phyloP scores from a whole-genome alignment of 1,140 invertebrate species.

The Vollenhovia emeryi region DNA sequence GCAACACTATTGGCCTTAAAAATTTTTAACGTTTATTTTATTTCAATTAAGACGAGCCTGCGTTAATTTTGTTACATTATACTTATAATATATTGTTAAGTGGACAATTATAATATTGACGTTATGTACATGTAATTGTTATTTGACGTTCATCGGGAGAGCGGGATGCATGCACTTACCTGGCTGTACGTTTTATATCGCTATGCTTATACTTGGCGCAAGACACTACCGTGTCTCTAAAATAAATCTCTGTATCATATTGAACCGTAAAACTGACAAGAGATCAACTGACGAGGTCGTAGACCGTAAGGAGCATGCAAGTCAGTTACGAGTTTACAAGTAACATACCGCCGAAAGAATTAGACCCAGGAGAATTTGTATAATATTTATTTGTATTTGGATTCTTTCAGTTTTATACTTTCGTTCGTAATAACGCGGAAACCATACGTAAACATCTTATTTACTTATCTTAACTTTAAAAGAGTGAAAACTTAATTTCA shows the following conservation, averaged over 20 bases:
- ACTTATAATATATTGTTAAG: too few species aligned
- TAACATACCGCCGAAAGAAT: background rate
- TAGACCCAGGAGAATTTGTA: background rate
- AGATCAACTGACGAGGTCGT: background rate
- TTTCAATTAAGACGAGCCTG: too few species aligned
- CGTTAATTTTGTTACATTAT: too few species aligned
- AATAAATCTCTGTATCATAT: background rate
- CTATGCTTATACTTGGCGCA: too few species aligned
- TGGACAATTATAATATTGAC: too few species aligned
- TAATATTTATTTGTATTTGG: background rate
- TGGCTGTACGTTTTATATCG: background rate
- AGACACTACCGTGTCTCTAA: too few species aligned
- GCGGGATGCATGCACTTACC: background rate
- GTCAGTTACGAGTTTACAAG: background rate
- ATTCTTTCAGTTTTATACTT: constrained; percentile 1
- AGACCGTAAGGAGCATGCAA: background rate
- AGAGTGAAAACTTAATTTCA: constrained; percentile 36
- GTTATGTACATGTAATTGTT: too few species aligned
- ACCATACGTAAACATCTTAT: constrained; percentile 12
- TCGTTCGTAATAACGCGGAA: background rate
- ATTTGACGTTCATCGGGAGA: too few species aligned
- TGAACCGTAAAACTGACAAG: background rate
- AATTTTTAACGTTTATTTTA: too few species aligned
- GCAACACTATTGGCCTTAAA: too few species aligned
- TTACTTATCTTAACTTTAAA: constrained; percentile 47